Evolutionary conservation across 1,140 invertebrate genomes (phyloP).

Genomic region (Eumeta japonica): DNA sequence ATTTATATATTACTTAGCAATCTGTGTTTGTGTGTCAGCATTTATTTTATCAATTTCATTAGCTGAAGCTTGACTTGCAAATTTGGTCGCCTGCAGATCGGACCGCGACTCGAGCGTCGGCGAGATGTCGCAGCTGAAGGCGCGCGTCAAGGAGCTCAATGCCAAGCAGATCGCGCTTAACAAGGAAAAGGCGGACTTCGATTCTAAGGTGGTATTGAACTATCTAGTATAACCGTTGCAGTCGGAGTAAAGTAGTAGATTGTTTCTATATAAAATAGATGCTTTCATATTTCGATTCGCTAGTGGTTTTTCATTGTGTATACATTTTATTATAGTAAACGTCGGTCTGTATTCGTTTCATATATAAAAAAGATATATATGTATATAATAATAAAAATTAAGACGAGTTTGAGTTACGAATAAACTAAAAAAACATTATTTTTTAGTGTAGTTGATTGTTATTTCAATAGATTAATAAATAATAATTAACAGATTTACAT

Average conservation of each 20-base stretch:
- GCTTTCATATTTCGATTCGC: neutral
- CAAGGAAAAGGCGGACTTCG: slow-evolving; percentile 80
- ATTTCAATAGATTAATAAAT: no score
- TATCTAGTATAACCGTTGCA: neutral
- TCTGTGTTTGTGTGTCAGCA: no score
- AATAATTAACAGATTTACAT: no score
- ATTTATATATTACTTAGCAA: no score
- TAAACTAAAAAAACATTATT: no score
- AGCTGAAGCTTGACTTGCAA: slow-evolving; percentile 1
- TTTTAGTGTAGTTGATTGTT: no score
- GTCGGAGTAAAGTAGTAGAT: neutral
- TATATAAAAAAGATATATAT: no score
- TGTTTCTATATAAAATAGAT: neutral
- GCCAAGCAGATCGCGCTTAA: slow-evolving; percentile 74
- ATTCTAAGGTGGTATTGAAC: slow-evolving; percentile 63
- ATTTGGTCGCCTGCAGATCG: slow-evolving; percentile 34
- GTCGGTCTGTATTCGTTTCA: slow-evolving; percentile 1
- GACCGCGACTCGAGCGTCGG: slow-evolving; percentile 86
- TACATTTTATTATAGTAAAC: no score
- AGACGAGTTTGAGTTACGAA: no score
- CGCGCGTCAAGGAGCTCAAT: slow-evolving; percentile 81
- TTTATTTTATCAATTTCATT: neutral
- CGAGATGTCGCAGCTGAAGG: slow-evolving; percentile 87
- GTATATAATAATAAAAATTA: no score
- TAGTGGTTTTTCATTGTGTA: neutral